Evolutionary conservation across 2,113 vertebrate genomes (phyloP).

Genomic region (human): GRCh38 chr7:21394501-21395000

Average conservation of each 20-base stretch:
- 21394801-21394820: neutral
- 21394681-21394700: neutral
- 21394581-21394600: neutral
- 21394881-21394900: neutral
- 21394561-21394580: neutral
- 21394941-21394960: neutral
- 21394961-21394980: neutral
- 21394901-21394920: neutral
- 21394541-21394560: neutral
- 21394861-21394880: neutral
- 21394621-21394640: neutral
- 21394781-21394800: conserved; percentile 37
- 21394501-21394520: neutral
- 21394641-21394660: neutral
- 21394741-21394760: neutral
- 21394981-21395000: neutral
- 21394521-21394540: neutral
- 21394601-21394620: neutral
- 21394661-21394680: neutral
- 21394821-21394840: conserved; percentile 35
- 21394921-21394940: conserved; percentile 29
- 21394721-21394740: conserved; percentile 3
- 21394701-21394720: conserved; percentile 8
- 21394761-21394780: conserved; percentile 42
- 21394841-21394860: neutral